Evolutionary conservation across 1,140 invertebrate genomes (phyloP), one percentile per base, ranked within the genome.

Genomic region (Bombus waltoni): DNA sequence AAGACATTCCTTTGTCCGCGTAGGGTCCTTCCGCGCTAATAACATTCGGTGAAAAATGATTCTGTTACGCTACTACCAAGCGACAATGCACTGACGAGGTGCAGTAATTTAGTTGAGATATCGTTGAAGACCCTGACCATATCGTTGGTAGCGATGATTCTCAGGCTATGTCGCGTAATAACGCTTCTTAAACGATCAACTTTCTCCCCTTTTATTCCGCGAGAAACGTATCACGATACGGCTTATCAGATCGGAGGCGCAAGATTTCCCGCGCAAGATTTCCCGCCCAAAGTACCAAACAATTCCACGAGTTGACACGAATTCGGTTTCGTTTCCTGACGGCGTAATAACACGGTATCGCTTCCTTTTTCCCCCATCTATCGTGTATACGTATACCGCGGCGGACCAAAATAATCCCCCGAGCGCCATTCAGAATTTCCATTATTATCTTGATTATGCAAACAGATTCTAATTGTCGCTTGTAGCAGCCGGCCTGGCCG

Each of bases 371-470:
- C 32, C 11, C 10, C 2, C 5, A 9, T 53, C n/a, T 1, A 6
- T n/a, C 13, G 28, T 5, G n/a, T 62, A 32, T 65, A 10, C 22
- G 8, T 71, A 59, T 5, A 66, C 59, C 65, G 40, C 65, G 38
- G 3, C 6, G 40, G 40, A 18, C 59, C n/a, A 35, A 79, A 84
- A 72, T 79, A 72, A 79, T 79, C 68, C 82, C 44, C 18, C 38
- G 73, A 66, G 74, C 70, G 65, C 2, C 77, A 73, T 73, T 53
- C 57, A 22, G 70, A 81, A 81, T 66, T 86, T 87, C 88, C 85
- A 77, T 89, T 86, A 89, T 89, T 89, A 89, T 89, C 80, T 73
- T 82, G 84, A 89, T 59, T 82, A 82, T 86, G 88, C 88, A 89
- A 89, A 89, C 88, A 89, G 83, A 81, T 89, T 81, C 79, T 82